Base-by-base conservation (phyloP, 2,888 invertebrate species). In the Drosophila mimica region DNA sequence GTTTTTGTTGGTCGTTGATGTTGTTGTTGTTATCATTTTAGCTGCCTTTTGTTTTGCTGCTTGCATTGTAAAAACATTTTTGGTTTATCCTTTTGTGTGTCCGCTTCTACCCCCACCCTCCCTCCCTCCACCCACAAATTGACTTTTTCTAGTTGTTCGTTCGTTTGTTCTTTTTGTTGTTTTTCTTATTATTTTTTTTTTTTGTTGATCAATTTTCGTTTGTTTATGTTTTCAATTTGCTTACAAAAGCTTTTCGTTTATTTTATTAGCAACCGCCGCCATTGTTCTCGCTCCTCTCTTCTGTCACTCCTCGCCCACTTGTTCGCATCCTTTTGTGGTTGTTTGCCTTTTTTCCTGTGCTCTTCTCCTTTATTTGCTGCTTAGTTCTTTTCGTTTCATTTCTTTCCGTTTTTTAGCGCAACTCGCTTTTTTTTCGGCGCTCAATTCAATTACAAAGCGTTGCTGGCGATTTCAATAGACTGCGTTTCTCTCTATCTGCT, bases 181-280 rank as follows among this genome's bases (percentile, higher is more conserved):
- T 30, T 30, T 34, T 34, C 4, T 33, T 11, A 17, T 40, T 40
- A 7, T 48, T 38, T 52, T 61, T 67, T 61, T 70, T 74, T 74
- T 70, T 58, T 79, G 79, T 81, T 79, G 81, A 81, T 76, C 79
- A 82, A 89, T 89, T 87, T 89, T 84, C 75, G 87, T 88, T 88
- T 89, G 89, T 90, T 88, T 85, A 88, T 87, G 89, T 90, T 90
- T 90, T 90, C 90, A 87, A 90, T 91, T 90, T 90, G 88, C 79
- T 85, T 88, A 86, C 89, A 89, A 91, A 91, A 88, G 90, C 90
- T 91, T 89, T 87, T 89, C 86, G 88, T 84, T 90, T 90, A 89
- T 91, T 91, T 90, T 90, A 89, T 91, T 90, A 89, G 80, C 70
- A 73, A 66, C 66, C 65, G 82, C 75, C 76, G 85, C 80, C 85